Conservation (phyloP, 1,140 invertebrate species). For the Drosophila leontia region DNA sequence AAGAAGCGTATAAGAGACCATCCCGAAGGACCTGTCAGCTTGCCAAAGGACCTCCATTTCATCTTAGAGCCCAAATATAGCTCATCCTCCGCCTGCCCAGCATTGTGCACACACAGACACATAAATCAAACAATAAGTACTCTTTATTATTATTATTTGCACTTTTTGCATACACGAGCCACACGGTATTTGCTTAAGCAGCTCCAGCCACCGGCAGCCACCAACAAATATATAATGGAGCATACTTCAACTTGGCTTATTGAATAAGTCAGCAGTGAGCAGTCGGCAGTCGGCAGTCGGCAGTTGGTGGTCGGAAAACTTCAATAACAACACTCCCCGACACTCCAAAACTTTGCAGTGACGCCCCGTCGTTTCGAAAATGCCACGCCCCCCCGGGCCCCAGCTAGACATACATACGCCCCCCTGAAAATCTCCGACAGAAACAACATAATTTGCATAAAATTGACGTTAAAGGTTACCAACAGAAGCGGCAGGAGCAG, state of each 20-base stretch:
- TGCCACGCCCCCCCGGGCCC: conserved; percentile 59
- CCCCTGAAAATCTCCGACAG: conserved; percentile 39
- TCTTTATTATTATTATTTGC: conserved; percentile 85
- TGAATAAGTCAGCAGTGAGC: conserved; percentile 78
- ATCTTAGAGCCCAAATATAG: conserved; percentile 18
- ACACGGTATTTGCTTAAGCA: conserved; percentile 78
- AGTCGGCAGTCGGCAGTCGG: conserved; percentile 52
- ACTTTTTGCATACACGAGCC: conserved; percentile 79
- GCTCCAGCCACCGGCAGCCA: conserved; percentile 45
- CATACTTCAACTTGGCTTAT: conserved; percentile 85
- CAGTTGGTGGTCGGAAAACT: conserved; percentile 55
- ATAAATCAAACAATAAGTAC: conserved; percentile 85
- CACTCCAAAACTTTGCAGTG: conserved; percentile 60
- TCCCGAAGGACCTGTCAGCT: background rate
- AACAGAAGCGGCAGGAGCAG: conserved; percentile 11
- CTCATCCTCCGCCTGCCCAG: conserved; percentile 28
- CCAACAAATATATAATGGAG: conserved; percentile 64
- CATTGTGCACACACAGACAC: conserved; percentile 82
- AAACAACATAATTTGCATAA: conserved; percentile 85
- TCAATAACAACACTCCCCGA: conserved; percentile 78
- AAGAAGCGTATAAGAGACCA: too few species aligned
- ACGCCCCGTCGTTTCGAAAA: conserved; percentile 70
- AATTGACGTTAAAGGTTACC: conserved; percentile 85
- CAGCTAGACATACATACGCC: conserved; percentile 23
- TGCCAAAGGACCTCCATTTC: conserved; percentile 7